These are phyloP conservation scores for Cettia cetti DNA, from an alignment of 2,113 vertebrate species.

Conservation along the genomic window DNA sequence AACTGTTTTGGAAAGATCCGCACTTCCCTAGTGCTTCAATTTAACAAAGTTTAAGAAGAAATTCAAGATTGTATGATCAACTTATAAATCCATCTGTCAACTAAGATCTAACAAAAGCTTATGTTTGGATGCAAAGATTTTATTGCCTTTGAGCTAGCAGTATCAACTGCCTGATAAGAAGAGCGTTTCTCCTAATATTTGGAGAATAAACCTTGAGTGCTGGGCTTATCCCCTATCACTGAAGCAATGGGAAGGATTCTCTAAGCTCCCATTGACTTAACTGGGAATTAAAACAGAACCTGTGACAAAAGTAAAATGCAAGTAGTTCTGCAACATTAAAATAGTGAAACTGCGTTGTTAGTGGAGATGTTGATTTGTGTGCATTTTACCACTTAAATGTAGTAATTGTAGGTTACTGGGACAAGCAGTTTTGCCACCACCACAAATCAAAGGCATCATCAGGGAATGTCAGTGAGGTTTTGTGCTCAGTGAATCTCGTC, in stretches of 20 bases:
- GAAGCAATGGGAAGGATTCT: not conserved
- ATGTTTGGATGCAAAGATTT: not conserved
- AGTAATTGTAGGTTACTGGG: not conserved
- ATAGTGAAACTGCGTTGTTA: not conserved
- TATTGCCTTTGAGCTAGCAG: not conserved
- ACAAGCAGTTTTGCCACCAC: not conserved
- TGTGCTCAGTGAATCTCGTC: not conserved
- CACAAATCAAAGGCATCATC: not conserved
- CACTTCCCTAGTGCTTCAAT: not conserved
- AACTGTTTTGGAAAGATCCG: not conserved
- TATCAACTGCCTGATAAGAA: not conserved
- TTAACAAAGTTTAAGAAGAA: not conserved
- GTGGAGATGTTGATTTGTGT: not conserved
- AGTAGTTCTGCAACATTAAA: not conserved
- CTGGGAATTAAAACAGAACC: not conserved
- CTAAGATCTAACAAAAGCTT: not conserved
- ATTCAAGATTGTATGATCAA: not conserved
- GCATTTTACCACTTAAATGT: not conserved
- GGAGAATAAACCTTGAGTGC: slow-evolving; percentile 3
- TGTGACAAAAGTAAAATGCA: not conserved
- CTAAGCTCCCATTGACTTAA: not conserved
- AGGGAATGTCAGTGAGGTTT: not conserved
- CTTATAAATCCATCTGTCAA: not conserved
- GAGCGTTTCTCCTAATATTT: not conserved
- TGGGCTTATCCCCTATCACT: not conserved